Percentiles rank a stretch among this genome's conserved stretches.
Evolutionary conservation across 2,113 vertebrate species (phyloP).

Genomic region (Aldabrachelys gigantea): DNA sequence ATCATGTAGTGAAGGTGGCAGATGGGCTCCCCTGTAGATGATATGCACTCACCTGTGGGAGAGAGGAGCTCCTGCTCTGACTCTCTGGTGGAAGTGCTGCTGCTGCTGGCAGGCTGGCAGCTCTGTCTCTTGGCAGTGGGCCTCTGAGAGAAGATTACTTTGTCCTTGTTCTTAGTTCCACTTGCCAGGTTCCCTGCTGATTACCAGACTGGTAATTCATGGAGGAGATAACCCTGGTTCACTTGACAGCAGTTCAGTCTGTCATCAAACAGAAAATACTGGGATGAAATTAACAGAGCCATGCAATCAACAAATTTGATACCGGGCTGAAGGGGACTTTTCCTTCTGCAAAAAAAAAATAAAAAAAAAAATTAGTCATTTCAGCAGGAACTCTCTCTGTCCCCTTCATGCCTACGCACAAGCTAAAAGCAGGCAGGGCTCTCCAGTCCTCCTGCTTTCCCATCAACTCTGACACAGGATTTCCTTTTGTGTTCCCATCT

Average conservation of each 20-base stretch:
- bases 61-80: conserved; percentile 7
- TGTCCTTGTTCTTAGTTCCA: conserved; percentile 45
- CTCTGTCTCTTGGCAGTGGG: conserved; percentile 61
- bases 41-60: conserved; percentile 10
- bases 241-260: conserved; percentile 30
- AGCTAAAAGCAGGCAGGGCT: not conserved
- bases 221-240: conserved; percentile 57
- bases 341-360: too few relatives aligned
- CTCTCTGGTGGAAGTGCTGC: not conserved
- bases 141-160: conserved; percentile 39
- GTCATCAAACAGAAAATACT: conserved; percentile 30
- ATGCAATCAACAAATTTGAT: not conserved
- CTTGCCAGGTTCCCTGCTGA: conserved; percentile 59
- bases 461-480: not conserved
- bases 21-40: conserved; percentile 57
- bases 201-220: conserved; percentile 55
- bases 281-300: conserved; percentile 11
- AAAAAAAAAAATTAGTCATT: not conserved
- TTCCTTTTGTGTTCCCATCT: accelerated
- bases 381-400: not conserved
- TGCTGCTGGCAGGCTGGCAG: conserved; percentile 44
- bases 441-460: accelerated
- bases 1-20: conserved; percentile 3
- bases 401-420: not conserved
- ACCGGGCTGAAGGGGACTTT: not conserved